Evolutionary conservation across 2,888 invertebrate genomes (phyloP).

Genomic region (Cryptosula pallasiana): DNA sequence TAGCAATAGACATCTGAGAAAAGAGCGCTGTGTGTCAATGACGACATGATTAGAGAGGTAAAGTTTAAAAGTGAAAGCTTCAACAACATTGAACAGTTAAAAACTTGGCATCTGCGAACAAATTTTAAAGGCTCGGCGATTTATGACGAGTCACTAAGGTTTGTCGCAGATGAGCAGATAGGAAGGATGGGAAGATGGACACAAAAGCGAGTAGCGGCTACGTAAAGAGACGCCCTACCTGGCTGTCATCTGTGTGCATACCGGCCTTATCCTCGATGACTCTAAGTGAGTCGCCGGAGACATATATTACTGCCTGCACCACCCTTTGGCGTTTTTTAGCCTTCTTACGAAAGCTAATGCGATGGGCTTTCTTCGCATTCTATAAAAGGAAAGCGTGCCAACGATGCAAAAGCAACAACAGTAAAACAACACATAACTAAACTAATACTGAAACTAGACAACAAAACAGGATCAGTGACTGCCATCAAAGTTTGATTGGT

Average conservation of each 20-base stretch:
- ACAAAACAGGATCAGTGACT: neutral
- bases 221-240: neutral
- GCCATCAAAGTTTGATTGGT: no score
- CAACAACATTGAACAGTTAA: no score
- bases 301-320: constrained; percentile 23
- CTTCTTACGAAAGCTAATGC: constrained; percentile 21
- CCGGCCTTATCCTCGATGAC: constrained; percentile 25
- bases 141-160: no score
- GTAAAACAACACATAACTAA: neutral
- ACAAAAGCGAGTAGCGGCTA: no score
- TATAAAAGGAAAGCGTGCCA: constrained; percentile 10
- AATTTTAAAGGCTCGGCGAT: no score
- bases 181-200: no score
- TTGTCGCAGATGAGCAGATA: no score
- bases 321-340: neutral
- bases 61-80: no score
- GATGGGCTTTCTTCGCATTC: constrained; percentile 21
- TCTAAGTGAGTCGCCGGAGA: constrained; percentile 26
- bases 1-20: no score
- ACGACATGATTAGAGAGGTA: no score
- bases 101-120: no score
- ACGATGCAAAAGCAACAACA: neutral
- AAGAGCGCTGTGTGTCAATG: no score
- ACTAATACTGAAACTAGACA: neutral
- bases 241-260: neutral